Conservation (phyloP, 2,888 invertebrate species). For the Apotomis capreana region DNA sequence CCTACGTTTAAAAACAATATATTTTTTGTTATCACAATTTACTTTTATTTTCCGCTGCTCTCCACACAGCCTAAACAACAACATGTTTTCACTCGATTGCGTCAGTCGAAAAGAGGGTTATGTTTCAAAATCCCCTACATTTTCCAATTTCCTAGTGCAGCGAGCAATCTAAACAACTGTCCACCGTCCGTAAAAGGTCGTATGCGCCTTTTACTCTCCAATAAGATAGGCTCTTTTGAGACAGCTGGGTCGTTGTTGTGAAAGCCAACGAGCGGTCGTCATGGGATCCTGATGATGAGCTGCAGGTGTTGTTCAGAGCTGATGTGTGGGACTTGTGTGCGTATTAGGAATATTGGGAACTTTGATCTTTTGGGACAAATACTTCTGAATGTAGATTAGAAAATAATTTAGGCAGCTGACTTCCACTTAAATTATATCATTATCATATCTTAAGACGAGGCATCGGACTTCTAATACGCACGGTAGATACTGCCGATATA, state of each 20-base stretch:
- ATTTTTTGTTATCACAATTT: too few relatives aligned
- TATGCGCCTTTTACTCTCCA: not conserved
- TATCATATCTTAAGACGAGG: too few relatives aligned
- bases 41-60: slow-evolving; percentile 2
- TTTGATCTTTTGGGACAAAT: slow-evolving; percentile 14
- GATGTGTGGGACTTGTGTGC: slow-evolving; percentile 8
- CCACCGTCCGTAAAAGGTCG: not conserved
- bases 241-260: not conserved
- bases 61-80: slow-evolving; percentile 6
- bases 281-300: slow-evolving; percentile 81
- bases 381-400: too few relatives aligned
- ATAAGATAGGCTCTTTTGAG: slow-evolving; percentile 2
- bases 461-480: too few relatives aligned
- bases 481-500: too few relatives aligned
- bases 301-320: slow-evolving; percentile 56
- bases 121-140: not conserved
- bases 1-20: too few relatives aligned
- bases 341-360: slow-evolving; percentile 2
- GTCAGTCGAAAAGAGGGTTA: slow-evolving; percentile 5
- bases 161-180: not conserved
- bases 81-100: slow-evolving; percentile 7
- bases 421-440: too few relatives aligned
- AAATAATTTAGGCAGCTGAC: too few relatives aligned
- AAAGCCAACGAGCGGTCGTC: slow-evolving; percentile 58
- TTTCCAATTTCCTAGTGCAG: slow-evolving; percentile 1